Conservation (phyloP, 2,888 invertebrate species). For the Synergus laeviventris region DNA sequence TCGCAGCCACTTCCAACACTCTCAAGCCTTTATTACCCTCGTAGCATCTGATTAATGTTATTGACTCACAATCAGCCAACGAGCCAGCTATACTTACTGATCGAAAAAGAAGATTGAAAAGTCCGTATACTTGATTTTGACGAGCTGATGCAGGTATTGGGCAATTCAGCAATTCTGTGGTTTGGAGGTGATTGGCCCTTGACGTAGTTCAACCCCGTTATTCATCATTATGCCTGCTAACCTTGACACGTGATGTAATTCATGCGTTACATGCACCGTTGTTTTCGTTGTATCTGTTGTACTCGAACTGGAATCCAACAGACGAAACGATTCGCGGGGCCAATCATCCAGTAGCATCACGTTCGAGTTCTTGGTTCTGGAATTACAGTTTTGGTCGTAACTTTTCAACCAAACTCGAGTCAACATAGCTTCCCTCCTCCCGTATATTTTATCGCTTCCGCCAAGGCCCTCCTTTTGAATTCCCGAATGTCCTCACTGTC, state of each 20-base stretch:
- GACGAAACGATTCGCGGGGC: background rate
- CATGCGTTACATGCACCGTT: background rate
- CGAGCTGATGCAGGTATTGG: background rate
- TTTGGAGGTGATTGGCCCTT: background rate
- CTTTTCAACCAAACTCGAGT: slow-evolving; percentile 41
- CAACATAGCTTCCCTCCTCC: slow-evolving; percentile 42
- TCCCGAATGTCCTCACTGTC: slow-evolving; percentile 2
- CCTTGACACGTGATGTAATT: background rate
- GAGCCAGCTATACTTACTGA: background rate
- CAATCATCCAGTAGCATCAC: slow-evolving; percentile 49
- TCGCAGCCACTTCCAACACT: background rate
- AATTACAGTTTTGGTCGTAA: slow-evolving; percentile 43
- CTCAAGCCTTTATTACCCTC: background rate
- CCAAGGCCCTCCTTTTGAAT: slow-evolving; percentile 26
- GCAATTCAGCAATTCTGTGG: background rate
- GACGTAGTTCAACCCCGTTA: background rate
- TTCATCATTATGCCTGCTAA: background rate
- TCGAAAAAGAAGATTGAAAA: background rate
- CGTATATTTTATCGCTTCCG: slow-evolving; percentile 55
- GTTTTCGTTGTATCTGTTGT: background rate
- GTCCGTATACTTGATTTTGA: background rate
- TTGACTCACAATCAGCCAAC: background rate
- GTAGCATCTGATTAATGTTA: background rate
- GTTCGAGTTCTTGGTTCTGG: slow-evolving; percentile 41
- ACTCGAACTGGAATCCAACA: slow-evolving; percentile 2